phyloP scores from a whole-genome alignment of 2,888 invertebrate genomes.

The Pseudanteris insignis region DNA sequence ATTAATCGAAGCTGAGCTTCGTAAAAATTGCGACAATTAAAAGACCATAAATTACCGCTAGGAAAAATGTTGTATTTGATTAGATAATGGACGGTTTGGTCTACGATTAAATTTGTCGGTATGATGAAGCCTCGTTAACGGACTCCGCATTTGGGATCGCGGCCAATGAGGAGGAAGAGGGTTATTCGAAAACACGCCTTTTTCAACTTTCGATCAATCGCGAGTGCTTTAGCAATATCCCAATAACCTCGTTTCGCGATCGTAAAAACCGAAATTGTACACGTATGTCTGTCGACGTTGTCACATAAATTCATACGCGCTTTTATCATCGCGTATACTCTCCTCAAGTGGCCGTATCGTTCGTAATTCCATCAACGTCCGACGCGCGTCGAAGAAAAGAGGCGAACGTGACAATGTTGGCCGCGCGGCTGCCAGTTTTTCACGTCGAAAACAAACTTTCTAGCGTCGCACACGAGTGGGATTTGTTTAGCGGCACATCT shows the following conservation, averaged over 20 bases:
- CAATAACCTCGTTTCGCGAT: slow-evolving; percentile 27
- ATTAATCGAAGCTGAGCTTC: too few species aligned
- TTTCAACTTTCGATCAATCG: neutral
- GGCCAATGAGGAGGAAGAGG: too few species aligned
- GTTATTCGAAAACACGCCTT: neutral
- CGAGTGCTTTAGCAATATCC: neutral
- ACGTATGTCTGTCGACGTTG: slow-evolving; percentile 15
- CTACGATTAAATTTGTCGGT: too few species aligned
- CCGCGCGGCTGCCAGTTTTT: slow-evolving; percentile 18
- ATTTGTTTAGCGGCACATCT: slow-evolving; percentile 25
- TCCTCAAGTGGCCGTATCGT: slow-evolving; percentile 8
- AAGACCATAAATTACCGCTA: too few species aligned
- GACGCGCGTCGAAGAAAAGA: slow-evolving; percentile 15
- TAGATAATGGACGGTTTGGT: too few species aligned
- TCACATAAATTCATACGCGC: slow-evolving; percentile 34
- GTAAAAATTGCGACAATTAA: too few species aligned
- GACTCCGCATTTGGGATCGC: too few species aligned
- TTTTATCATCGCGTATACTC: slow-evolving; percentile 24
- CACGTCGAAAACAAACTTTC: slow-evolving; percentile 29
- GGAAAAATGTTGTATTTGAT: too few species aligned
- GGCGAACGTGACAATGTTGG: slow-evolving; percentile 31
- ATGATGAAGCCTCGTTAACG: too few species aligned
- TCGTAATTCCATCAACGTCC: slow-evolving; percentile 40
- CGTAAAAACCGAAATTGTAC: slow-evolving; percentile 20
- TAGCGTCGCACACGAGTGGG: slow-evolving; percentile 15